Evolutionary conservation across 1,140 invertebrate genomes (phyloP), one percentile per base, ranked within the genome.

Genomic region (Drosophila takahashii): DNA sequence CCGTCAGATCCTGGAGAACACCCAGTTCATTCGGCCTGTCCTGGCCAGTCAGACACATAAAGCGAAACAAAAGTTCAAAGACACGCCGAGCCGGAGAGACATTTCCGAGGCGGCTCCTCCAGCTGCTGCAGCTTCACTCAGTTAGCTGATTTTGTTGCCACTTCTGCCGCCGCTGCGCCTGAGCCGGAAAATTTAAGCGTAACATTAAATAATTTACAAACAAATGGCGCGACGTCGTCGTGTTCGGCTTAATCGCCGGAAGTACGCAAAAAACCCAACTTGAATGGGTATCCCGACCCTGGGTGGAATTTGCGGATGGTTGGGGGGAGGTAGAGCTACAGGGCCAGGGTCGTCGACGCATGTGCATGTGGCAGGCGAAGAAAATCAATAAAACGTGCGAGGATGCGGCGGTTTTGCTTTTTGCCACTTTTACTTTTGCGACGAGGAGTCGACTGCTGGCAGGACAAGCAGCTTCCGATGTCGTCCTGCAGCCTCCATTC

Each of bases 191-290:
- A 89, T 89, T 89, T 89, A 89, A 89, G 84, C 84, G 84, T 75
- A 84, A 89, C 84, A 87, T 87, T 87, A 87, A 87, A 89, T 87
- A 87, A 87, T 87, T 87, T 84, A 87, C 84, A 83, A 89, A 87
- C 84, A 84, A 87, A 87, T 81, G 83, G 78, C 81, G 81, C 81
- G 71, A 61, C 81, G 52, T 5, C 36, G 65, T 60, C 70, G 48
- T 76, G 66, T 57, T 70, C 66, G 72, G 60, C 84, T 87, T 87
- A 87, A 87, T 87, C 79, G 84, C 84, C 84, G 84, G 85, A 89
- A 89, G 76, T 77, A 69, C 84, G 66, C 79, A 70, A 74, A 44
- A 75, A 79, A 61, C 45, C 64, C 44, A 65, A 52, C 45, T 52
- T 67, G 59, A 67, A 67, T 67, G 60, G 64, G 64, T 58, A 50